These are phyloP conservation scores for Mamestra brassicae DNA, from an alignment of 2,888 invertebrate species.

Conservation along the genomic window DNA sequence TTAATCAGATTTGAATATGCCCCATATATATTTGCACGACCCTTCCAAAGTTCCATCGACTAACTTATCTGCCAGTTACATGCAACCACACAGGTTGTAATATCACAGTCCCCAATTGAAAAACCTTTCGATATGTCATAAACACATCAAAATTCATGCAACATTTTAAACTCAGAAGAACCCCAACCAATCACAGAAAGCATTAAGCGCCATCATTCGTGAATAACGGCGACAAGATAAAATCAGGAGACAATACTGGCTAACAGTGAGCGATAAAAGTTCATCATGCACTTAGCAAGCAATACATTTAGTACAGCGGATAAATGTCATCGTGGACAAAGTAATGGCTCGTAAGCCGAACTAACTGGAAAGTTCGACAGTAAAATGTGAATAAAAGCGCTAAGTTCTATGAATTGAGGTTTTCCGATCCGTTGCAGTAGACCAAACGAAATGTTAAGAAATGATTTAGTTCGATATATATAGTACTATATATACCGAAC, in stretches of 20 bases:
- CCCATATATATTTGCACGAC: no score
- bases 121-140: no score
- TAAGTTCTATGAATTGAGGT: neutral
- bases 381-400: constrained; percentile 26
- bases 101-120: no score
- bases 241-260: constrained; percentile 62
- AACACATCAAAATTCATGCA: constrained; percentile 12
- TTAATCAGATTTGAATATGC: no score
- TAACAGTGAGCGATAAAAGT: constrained; percentile 55
- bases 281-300: constrained; percentile 56
- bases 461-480: neutral
- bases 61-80: no score
- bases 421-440: neutral
- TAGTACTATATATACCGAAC: neutral
- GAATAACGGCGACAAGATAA: constrained; percentile 61
- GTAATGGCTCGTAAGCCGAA: constrained; percentile 59
- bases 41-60: no score
- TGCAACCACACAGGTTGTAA: no score
- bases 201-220: constrained; percentile 46
- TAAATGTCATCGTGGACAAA: constrained; percentile 65
- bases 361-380: constrained; percentile 33
- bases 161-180: constrained; percentile 6
- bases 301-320: constrained; percentile 62
- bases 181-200: constrained; percentile 25
- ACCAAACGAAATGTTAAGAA: neutral